Evolutionary conservation across 2,113 vertebrate genomes (phyloP).

Genomic region (Hippocampus mohnikei): DNA sequence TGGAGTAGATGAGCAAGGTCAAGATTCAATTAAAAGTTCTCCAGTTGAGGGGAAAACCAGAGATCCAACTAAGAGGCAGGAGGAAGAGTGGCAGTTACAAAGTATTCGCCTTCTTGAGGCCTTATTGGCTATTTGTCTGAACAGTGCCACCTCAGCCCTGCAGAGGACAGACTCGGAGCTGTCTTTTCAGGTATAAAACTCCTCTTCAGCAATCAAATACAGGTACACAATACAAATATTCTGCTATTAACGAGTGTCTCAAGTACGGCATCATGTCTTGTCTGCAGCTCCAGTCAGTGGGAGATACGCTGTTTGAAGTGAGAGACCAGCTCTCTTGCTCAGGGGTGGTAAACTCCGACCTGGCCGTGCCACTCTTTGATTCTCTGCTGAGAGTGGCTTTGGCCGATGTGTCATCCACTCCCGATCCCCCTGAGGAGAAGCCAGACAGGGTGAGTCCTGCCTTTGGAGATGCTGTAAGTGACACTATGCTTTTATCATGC

Average conservation of each 20-base stretch:
- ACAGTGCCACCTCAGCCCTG: constrained; percentile 76
- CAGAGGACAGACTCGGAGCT: constrained; percentile 80
- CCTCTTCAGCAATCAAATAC: background rate
- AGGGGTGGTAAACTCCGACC: constrained; percentile 81
- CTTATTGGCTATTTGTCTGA: constrained; percentile 89
- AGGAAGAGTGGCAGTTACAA: constrained; percentile 80
- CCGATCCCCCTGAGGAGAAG: constrained; percentile 77
- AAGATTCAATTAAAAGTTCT: constrained; percentile 20
- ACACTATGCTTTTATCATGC: constrained; percentile 24
- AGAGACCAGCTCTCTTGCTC: constrained; percentile 82
- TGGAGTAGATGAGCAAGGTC: constrained; percentile 31
- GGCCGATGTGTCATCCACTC: constrained; percentile 70
- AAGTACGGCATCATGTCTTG: background rate
- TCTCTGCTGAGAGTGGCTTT: constrained; percentile 84
- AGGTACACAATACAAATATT: background rate
- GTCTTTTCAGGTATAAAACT: constrained; percentile 76
- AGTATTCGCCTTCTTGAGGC: constrained; percentile 89
- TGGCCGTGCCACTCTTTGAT: constrained; percentile 89
- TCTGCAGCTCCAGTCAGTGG: constrained; percentile 78
- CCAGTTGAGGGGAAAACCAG: constrained; percentile 52
- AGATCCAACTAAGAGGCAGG: constrained; percentile 58
- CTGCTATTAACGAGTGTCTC: background rate
- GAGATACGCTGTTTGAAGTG: constrained; percentile 84
- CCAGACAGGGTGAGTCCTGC: constrained; percentile 80
- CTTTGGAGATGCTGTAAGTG: constrained; percentile 34